Conservation (phyloP, 2,113 vertebrate species). For the Rallus limicola region DNA sequence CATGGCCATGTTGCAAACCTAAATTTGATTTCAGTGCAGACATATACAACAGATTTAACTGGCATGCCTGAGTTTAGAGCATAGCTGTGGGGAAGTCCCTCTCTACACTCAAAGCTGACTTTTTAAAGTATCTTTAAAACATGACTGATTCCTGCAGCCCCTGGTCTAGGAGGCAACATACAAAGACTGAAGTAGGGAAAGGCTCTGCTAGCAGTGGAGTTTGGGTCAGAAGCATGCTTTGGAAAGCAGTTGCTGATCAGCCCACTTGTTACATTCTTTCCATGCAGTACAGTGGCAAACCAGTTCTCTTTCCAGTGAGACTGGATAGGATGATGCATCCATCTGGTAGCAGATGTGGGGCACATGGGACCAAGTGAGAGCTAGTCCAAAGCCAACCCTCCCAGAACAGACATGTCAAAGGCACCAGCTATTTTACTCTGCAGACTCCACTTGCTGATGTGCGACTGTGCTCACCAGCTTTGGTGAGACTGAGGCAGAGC, state of each 20-base stretch:
- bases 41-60: not conserved
- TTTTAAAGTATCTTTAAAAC: not conserved
- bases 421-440: not conserved
- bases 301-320: not conserved
- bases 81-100: not conserved
- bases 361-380: not conserved
- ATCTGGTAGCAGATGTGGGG: not conserved
- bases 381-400: not conserved
- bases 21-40: not conserved
- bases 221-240: not conserved
- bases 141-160: not conserved
- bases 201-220: not conserved
- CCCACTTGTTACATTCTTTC: fast-evolving
- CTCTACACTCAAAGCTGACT: not conserved
- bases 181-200: not conserved
- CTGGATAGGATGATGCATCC: not conserved
- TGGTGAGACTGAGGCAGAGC: not conserved
- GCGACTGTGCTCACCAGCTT: not conserved
- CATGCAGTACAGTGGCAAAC: not conserved
- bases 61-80: not conserved
- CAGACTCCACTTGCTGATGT: not conserved
- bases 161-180: not conserved
- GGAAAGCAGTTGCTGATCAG: not conserved
- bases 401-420: not conserved
- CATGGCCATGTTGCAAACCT: not conserved